Evolutionary conservation across 2,797 vertebrate species (phyloP).

Genomic region (Poecilia gillii): DNA sequence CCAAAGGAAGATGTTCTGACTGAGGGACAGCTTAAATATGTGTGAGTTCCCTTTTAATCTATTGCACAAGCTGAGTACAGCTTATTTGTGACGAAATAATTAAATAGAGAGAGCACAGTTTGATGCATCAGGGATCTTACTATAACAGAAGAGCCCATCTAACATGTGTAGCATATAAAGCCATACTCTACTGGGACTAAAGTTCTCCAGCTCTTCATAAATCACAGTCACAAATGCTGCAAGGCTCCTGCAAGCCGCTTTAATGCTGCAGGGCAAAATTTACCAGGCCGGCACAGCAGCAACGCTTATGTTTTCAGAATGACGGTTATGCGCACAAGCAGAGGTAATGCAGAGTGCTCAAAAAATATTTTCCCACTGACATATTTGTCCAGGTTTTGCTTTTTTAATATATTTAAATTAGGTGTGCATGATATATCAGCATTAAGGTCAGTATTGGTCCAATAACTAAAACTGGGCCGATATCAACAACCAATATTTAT

Average conservation of each 20-base stretch:
- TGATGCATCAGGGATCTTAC: slow-evolving; percentile 30
- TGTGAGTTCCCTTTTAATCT: slow-evolving; percentile 43
- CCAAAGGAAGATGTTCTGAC: background rate
- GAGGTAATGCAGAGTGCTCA: background rate
- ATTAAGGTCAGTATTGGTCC: background rate
- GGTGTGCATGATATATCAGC: background rate
- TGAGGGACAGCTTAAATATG: slow-evolving; percentile 1
- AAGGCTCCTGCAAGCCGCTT: slow-evolving; percentile 18
- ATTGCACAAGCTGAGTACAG: slow-evolving; percentile 32
- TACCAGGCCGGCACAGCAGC: background rate
- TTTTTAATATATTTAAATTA: background rate
- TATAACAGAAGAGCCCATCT: slow-evolving; percentile 36
- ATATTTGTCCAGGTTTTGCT: background rate
- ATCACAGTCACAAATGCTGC: slow-evolving; percentile 28
- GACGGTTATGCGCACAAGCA: background rate
- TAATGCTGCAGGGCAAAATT: slow-evolving; percentile 24
- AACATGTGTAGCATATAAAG: background rate
- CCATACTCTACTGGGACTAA: slow-evolving; percentile 21
- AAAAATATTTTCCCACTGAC: background rate
- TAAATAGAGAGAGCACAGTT: slow-evolving; percentile 14
- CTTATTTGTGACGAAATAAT: slow-evolving; percentile 27
- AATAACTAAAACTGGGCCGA: background rate
- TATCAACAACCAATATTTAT: background rate
- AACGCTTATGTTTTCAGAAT: background rate
- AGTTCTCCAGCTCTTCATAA: slow-evolving; percentile 38